Percentiles rank a stretch among this genome's conserved stretches.
Conservation (phyloP, 2,888 invertebrate species). For the Lasioglossum morio region DNA sequence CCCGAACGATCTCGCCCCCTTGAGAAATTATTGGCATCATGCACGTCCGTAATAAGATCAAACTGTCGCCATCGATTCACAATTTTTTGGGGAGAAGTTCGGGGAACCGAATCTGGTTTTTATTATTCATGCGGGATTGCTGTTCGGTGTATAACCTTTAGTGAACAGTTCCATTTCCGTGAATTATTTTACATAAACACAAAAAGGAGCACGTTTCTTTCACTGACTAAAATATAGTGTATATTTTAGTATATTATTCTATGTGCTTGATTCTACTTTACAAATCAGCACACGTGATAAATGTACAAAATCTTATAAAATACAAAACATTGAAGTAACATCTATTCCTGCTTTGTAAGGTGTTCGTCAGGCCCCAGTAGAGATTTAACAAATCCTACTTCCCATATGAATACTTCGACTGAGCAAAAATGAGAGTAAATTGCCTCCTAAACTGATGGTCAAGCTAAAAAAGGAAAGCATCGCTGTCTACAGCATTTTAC, state of each 20-base stretch:
- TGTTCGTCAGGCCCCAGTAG: not conserved
- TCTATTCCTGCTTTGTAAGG: not conserved
- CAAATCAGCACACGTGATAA: too few species aligned
- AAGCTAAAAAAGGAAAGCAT: not conserved
- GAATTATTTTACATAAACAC: not conserved
- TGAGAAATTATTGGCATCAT: not conserved
- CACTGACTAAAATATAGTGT: not conserved
- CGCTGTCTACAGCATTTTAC: not conserved
- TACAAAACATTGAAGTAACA: too few species aligned
- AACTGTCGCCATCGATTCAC: not conserved
- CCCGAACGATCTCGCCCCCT: slow-evolving; percentile 31
- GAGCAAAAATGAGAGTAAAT: not conserved
- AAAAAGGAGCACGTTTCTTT: not conserved
- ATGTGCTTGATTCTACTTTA: too few species aligned
- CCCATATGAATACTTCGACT: not conserved
- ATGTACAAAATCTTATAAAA: too few species aligned
- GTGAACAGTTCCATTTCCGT: not conserved
- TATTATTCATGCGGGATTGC: not conserved
- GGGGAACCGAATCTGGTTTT: not conserved
- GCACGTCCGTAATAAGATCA: not conserved
- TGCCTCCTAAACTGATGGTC: not conserved
- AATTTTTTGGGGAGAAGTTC: not conserved
- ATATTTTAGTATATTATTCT: too few species aligned
- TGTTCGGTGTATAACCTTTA: not conserved
- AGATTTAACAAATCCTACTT: not conserved